These are phyloP conservation scores for Leucozona laternaria DNA, from an alignment of 2,888 invertebrate species.

Conservation along the genomic window DNA sequence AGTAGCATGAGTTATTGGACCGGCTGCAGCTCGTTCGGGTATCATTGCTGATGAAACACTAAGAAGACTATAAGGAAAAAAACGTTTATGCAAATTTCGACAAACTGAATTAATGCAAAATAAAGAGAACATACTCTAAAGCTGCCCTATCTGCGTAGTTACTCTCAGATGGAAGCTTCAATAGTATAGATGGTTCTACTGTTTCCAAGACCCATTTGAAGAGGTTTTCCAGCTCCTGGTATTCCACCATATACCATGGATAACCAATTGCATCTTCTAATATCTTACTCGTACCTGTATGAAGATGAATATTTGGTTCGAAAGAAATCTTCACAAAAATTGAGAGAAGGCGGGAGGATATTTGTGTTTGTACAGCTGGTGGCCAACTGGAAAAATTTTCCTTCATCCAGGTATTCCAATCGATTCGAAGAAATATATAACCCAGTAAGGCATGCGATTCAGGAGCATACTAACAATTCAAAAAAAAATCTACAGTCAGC, in stretches of 20 bases:
- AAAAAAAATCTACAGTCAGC: neutral
- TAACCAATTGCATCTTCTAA: slow-evolving; percentile 87
- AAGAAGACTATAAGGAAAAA: slow-evolving; percentile 77
- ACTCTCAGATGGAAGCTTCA: slow-evolving; percentile 84
- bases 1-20: slow-evolving; percentile 77
- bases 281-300: slow-evolving; percentile 82
- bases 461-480: slow-evolving; percentile 85
- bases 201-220: slow-evolving; percentile 91
- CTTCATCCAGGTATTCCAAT: slow-evolving; percentile 87
- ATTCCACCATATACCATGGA: slow-evolving; percentile 88
- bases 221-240: slow-evolving; percentile 86
- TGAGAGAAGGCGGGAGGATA: slow-evolving; percentile 87
- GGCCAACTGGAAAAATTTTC: slow-evolving; percentile 82
- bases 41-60: slow-evolving; percentile 80
- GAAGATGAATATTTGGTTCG: slow-evolving; percentile 89
- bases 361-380: slow-evolving; percentile 83
- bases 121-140: slow-evolving; percentile 84
- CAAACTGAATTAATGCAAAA: slow-evolving; percentile 8
- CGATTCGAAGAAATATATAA: slow-evolving; percentile 87
- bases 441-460: slow-evolving; percentile 89
- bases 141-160: slow-evolving; percentile 86
- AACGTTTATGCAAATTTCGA: slow-evolving; percentile 39
- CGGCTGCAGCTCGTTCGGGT: slow-evolving; percentile 77
- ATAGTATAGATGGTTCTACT: slow-evolving; percentile 88
- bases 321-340: slow-evolving; percentile 89